Conservation (phyloP, 2,888 invertebrate species). For the Drosophila subquinaria region DNA sequence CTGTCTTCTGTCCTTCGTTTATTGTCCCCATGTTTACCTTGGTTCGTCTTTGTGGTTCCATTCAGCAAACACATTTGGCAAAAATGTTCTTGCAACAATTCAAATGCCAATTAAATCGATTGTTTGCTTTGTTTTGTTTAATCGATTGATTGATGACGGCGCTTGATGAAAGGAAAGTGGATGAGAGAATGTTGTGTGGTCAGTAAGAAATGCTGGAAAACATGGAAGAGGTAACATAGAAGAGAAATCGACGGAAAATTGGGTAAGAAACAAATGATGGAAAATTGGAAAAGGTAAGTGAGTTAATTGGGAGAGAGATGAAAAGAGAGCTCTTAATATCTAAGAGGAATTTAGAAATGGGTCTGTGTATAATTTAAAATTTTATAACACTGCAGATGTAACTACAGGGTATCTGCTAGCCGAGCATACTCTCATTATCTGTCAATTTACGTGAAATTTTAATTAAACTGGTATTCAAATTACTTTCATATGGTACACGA, state of each 20-base stretch:
- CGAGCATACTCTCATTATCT: background rate
- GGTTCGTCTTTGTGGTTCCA: constrained; percentile 16
- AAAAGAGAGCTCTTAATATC: background rate
- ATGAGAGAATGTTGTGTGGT: background rate
- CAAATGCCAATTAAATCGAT: constrained; percentile 30
- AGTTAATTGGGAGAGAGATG: background rate
- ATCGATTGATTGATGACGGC: constrained; percentile 13
- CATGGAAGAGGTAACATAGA: background rate
- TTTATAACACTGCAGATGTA: too few relatives aligned
- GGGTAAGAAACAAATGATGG: background rate
- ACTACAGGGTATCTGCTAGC: too few relatives aligned
- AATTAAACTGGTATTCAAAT: background rate
- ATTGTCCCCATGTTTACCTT: constrained; percentile 14
- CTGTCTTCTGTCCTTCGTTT: background rate
- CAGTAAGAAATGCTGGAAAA: background rate
- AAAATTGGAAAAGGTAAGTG: background rate
- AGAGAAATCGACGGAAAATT: background rate
- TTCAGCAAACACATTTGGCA: constrained; percentile 16
- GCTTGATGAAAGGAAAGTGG: too few relatives aligned
- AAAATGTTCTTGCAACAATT: constrained; percentile 12
- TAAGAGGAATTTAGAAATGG: background rate
- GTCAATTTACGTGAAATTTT: background rate
- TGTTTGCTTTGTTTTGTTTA: constrained; percentile 20
- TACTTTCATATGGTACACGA: background rate
- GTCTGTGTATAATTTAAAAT: too few relatives aligned